Conservation (phyloP, 1,140 invertebrate genomes). For the Dreissena polymorpha region DNA sequence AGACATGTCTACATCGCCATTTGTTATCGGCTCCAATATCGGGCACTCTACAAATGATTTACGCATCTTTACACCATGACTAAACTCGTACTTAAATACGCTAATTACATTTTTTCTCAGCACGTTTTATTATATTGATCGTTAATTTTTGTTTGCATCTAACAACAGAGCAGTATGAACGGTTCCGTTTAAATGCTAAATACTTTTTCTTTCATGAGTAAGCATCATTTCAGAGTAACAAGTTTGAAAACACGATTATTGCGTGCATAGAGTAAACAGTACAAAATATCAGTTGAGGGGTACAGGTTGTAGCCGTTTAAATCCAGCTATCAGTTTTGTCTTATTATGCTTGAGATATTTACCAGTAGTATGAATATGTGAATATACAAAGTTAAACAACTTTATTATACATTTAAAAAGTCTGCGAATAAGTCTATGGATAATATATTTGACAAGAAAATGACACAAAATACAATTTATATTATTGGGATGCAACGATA, state of each 20-base stretch:
- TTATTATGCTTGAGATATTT: too few species aligned
- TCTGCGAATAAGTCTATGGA: background rate
- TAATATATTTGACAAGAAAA: background rate
- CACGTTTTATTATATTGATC: too few species aligned
- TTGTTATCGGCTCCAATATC: background rate
- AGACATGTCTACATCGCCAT: constrained; percentile 24
- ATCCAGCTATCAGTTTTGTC: too few species aligned
- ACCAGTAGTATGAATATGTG: too few species aligned
- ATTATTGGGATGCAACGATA: too few species aligned
- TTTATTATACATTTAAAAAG: background rate
- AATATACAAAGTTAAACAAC: background rate
- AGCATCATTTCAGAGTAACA: background rate
- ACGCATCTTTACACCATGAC: too few species aligned
- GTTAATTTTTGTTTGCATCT: background rate
- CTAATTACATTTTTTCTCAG: too few species aligned
- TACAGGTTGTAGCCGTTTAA: too few species aligned
- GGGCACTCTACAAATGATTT: constrained; percentile 24
- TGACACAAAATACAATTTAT: too few species aligned
- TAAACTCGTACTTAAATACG: background rate
- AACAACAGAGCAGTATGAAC: background rate
- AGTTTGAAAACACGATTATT: background rate
- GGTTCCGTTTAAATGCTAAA: too few species aligned
- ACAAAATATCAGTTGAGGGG: background rate
- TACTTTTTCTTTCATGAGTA: too few species aligned
- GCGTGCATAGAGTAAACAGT: background rate